phyloP scores from a whole-genome alignment of 2,113 vertebrate genomes.

The Charadrius vociferus region DNA sequence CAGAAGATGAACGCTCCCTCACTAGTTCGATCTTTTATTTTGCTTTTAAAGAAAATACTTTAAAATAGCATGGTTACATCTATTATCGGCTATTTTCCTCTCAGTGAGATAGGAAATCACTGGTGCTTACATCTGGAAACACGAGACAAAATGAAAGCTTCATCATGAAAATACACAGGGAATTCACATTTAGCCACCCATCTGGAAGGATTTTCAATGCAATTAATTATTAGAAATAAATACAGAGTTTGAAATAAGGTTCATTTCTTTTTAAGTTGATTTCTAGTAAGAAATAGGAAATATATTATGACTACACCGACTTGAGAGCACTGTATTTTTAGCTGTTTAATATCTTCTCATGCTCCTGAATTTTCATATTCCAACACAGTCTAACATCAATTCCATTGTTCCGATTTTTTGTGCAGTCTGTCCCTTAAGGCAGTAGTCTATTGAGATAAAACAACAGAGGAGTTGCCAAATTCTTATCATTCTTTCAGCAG shows the following conservation, averaged over 20 bases:
- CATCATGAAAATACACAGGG: background rate
- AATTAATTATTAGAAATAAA: background rate
- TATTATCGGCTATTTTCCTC: background rate
- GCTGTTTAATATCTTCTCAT: background rate
- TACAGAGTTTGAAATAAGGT: background rate
- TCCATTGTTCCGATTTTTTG: background rate
- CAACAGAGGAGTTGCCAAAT: background rate
- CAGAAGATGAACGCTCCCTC: background rate
- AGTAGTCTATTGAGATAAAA: background rate
- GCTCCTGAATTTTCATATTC: background rate
- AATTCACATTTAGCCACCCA: background rate
- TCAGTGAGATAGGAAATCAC: background rate
- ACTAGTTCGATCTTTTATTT: background rate
- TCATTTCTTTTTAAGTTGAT: rapidly evolving
- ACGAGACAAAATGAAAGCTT: background rate
- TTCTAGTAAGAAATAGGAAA: background rate
- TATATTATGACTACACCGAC: background rate
- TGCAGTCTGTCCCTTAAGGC: background rate
- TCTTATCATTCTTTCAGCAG: background rate
- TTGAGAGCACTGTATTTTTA: rapidly evolving
- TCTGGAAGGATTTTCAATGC: background rate
- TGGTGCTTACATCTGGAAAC: background rate
- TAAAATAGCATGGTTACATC: background rate
- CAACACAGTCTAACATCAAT: background rate
- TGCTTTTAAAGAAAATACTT: background rate